Evolutionary conservation across 2,113 vertebrate species (phyloP).

Genomic region (Cricetomys ansorgei): DNA sequence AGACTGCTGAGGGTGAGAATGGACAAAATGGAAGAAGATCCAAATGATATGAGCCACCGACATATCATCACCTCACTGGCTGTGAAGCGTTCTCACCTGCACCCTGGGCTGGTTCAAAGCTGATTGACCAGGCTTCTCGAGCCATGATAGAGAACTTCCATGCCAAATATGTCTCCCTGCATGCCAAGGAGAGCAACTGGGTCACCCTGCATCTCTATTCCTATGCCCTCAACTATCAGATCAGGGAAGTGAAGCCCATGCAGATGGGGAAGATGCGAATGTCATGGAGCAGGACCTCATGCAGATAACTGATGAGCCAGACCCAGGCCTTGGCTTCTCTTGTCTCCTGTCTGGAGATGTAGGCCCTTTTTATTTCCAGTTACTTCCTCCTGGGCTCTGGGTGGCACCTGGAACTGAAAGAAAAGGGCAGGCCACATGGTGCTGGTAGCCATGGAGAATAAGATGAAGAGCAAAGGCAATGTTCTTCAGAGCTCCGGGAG

Average conservation of each 20-base stretch:
- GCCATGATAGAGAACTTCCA: conserved; percentile 96
- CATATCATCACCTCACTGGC: conserved; percentile 96
- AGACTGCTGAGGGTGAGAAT: conserved; percentile 95
- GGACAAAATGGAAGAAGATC: conserved; percentile 96
- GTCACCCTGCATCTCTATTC: conserved; percentile 96
- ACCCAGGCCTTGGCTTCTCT: background rate
- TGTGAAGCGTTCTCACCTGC: conserved; percentile 93
- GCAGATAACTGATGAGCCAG: conserved; percentile 92
- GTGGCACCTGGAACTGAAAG: conserved; percentile 85
- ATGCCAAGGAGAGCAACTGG: conserved; percentile 95
- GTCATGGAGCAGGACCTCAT: conserved; percentile 95
- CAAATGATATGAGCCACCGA: conserved; percentile 94
- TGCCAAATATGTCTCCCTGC: conserved; percentile 94
- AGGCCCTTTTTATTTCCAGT: background rate
- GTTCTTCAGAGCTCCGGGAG: conserved; percentile 55
- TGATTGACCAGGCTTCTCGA: conserved; percentile 94
- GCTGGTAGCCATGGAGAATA: conserved; percentile 78
- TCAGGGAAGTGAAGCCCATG: conserved; percentile 95
- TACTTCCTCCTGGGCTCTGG: conserved; percentile 10
- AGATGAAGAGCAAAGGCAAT: conserved; percentile 70
- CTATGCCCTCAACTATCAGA: conserved; percentile 96
- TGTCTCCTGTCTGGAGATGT: background rate
- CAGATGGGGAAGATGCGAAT: conserved; percentile 94
- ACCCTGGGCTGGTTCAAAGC: conserved; percentile 94
- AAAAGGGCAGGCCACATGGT: conserved; percentile 77